These are phyloP conservation scores for Hoplodrina ambigua DNA, from an alignment of 2,888 invertebrate species.

Conservation along the genomic window DNA sequence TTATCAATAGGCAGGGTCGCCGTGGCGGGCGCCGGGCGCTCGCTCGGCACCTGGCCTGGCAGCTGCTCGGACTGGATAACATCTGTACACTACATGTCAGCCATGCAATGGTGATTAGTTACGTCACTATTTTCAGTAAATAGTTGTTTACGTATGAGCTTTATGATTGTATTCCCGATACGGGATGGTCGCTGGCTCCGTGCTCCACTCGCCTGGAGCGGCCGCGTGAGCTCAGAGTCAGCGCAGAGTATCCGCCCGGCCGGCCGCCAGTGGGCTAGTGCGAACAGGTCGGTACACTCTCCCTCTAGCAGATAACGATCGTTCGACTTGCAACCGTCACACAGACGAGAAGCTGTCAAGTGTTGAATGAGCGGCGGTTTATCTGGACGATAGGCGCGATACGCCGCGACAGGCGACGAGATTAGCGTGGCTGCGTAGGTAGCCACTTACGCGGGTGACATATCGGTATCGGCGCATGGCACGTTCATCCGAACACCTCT, in stretches of 20 bases:
- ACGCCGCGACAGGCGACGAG: conserved; percentile 22
- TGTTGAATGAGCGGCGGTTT: conserved; percentile 15
- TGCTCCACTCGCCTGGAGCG: neutral
- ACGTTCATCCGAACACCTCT: conserved; percentile 27
- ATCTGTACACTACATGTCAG: neutral
- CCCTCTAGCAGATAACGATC: neutral
- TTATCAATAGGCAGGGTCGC: neutral
- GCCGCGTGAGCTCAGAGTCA: conserved; percentile 13
- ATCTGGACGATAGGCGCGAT: conserved; percentile 17
- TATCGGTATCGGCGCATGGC: conserved; percentile 31
- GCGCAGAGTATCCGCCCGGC: too few relatives aligned
- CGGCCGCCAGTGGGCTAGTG: too few relatives aligned
- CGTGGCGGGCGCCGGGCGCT: neutral
- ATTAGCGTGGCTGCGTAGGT: conserved; percentile 18
- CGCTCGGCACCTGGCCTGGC: neutral
- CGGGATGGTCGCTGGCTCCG: too few relatives aligned
- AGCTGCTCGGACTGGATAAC: neutral
- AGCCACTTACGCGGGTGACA: conserved; percentile 30
- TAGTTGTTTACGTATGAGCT: too few relatives aligned
- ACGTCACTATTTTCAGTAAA: too few relatives aligned
- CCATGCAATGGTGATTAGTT: too few relatives aligned
- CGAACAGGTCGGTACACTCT: neutral
- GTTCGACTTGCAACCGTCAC: conserved; percentile 27
- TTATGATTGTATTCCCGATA: too few relatives aligned
- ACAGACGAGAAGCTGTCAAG: conserved; percentile 12